A percentile compares a stretch with the other conserved stretches of the same genome.
Conservation (phyloP, 2,888 invertebrate species). For the Dendrolimus pini region DNA sequence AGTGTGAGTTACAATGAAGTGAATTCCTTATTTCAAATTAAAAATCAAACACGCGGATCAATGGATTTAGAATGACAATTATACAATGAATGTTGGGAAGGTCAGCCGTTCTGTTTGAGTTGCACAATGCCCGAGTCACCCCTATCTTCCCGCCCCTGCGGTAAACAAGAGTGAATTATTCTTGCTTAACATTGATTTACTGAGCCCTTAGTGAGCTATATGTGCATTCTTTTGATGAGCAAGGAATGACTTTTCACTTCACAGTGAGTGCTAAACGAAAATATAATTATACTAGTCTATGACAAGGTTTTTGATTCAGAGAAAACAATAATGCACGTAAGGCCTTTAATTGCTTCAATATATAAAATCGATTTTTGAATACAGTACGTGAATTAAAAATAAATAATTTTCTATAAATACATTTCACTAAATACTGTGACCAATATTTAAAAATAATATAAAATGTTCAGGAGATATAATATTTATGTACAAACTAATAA, state of each 20-base stretch:
- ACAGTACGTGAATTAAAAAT: not conserved
- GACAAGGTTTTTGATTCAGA: not conserved
- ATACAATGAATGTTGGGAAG: not conserved
- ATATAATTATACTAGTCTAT: not conserved
- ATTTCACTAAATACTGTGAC: conserved; percentile 24
- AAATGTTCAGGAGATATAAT: conserved; percentile 48
- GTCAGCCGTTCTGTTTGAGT: not conserved
- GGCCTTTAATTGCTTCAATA: not conserved
- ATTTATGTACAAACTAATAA: conserved; percentile 72
- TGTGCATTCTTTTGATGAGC: not conserved
- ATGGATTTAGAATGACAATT: not conserved
- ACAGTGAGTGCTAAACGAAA: not conserved
- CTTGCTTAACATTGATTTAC: not conserved
- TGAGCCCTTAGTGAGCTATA: not conserved
- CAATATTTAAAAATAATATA: conserved; percentile 34
- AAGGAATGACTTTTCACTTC: not conserved
- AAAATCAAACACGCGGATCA: not conserved
- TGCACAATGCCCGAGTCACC: not conserved
- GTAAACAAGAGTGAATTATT: not conserved
- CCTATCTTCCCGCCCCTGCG: not conserved
- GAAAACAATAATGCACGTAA: not conserved
- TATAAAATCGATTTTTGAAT: not conserved
- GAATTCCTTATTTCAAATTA: too few species aligned
- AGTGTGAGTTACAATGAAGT: too few species aligned
- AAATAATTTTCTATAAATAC: conserved; percentile 3